Evolutionary conservation across 2,797 vertebrate genomes (phyloP), one percentile per base, ranked within the genome.

Genomic region (Megalops cyprinoides): DNA sequence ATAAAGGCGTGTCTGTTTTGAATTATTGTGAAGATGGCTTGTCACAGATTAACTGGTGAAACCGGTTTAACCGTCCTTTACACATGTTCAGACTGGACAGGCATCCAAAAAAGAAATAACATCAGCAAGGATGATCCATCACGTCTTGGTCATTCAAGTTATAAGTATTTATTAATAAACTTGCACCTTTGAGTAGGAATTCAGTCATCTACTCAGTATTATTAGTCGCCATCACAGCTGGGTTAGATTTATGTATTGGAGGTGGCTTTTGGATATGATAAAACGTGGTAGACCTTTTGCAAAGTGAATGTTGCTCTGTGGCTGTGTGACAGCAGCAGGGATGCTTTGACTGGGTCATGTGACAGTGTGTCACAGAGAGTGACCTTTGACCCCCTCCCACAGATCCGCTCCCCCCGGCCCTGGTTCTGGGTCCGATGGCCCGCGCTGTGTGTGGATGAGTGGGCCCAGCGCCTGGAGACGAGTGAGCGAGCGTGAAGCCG

Each of bases 391-490:
- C 23, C 1, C 71, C 3, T 23, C 44, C n/a, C 42, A 44, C 71
- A 28, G 10, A 48, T 74, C 28, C 42, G n/a, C 46, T 44, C 49
- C 1, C 7, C 49, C 71, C 42, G 71, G 12, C 71, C 28, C 28
- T n/a, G 14, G 23, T 49, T 74, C 14, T 9, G n/a, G n/a, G 39
- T 39, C 31, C 76, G 79, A 76, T 76, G 79, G 74, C 67, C 44
- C 12, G 56, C 34, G 58, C 46, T 25, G 58, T 81, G 79, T 76
- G 67, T 87, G 92, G 91, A 89, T 74, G 87, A 90, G n/a, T 88
- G 85, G 42, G 82, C 86, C 80, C 65, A n/a, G n/a, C 67, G 58
- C 34, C 71, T 46, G 44, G 53, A 53, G 56, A 31, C 65, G 31
- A 65, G n/a, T 56, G 48, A 53, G 20, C 10, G 23, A 81, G 56